phyloP scores from a whole-genome alignment of 2,113 vertebrate genomes.

The Gymnocephalus cernua region DNA sequence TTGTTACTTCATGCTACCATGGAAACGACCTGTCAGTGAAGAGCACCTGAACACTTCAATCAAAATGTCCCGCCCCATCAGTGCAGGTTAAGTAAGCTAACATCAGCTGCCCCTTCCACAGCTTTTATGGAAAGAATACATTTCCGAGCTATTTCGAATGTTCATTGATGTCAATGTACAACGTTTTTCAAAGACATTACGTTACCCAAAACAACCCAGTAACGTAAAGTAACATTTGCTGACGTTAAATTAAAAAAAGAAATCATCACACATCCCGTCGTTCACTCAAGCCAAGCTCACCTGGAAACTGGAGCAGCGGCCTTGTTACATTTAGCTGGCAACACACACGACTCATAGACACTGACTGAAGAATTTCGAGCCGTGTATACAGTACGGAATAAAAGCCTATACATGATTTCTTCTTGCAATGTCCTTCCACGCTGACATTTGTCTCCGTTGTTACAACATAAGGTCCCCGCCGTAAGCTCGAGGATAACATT shows the following conservation, averaged over 20 bases:
- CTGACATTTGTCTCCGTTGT: constrained; percentile 20
- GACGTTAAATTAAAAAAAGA: not conserved
- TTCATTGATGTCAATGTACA: not conserved
- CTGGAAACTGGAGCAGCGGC: constrained; percentile 39
- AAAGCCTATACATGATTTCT: constrained; percentile 73
- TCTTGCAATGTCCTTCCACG: constrained; percentile 68
- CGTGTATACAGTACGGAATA: constrained; percentile 32
- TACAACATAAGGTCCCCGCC: constrained; percentile 33
- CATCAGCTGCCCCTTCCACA: not conserved
- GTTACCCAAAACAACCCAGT: not conserved
- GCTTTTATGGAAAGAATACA: not conserved
- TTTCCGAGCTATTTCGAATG: not conserved
- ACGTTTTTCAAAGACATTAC: too few species aligned
- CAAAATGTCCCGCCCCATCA: not conserved
- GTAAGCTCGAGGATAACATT: not conserved
- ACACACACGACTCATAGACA: constrained; percentile 14
- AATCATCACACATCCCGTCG: not conserved
- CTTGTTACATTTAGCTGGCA: constrained; percentile 45
- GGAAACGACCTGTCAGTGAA: not conserved
- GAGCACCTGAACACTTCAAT: not conserved
- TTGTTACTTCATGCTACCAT: not conserved
- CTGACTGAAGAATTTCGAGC: constrained; percentile 35
- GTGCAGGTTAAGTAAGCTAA: not conserved
- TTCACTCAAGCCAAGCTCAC: constrained; percentile 56
- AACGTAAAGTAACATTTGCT: not conserved